Evolutionary conservation across 2,113 vertebrate genomes (phyloP), one percentile per base, ranked within the genome.

Genomic region (Colinus virginianus): DNA sequence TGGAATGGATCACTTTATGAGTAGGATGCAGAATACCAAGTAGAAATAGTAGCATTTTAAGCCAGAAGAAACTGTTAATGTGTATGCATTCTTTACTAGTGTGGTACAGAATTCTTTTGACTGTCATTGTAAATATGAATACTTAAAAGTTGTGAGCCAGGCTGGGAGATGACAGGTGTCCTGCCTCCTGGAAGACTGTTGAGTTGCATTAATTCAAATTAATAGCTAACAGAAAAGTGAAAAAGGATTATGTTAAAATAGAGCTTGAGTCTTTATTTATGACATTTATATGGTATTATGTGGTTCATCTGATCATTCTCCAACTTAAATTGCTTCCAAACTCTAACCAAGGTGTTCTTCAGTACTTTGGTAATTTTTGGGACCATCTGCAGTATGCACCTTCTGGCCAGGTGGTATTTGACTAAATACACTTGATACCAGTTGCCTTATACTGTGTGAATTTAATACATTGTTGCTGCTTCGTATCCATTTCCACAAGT

Each of bases 401-500:
- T 82, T 72, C 85, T 76, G 55, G 49, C 61, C 63, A 56, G 1
- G 0, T 70, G 63, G 25, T 45, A 36, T 34, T 15, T 7, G 2
- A 11, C 64, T 79, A 38, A 90, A 55, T 77, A 40, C 34, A 6
- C 40, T 85, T 62, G 49, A 43, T 77, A 56, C 46, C 2, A 4
- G 26, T 92, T 85, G 90, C 88, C 78, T 88, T 87, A 55, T 87
- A 93, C 91, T 85, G 55, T 87, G 1, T 76, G 51, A 89, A 74
- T 79, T 95, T 32, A 59, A 46, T n/a, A 21, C n/a, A 2, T 32
- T 56, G 43, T 63, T 89, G 66, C 36, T 48, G 67, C 70, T 85
- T 58, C 51, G 53, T 87, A 76, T 38, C 21, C 11, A 1, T 78
- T 94, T 84, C 78, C 84, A 77, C 42, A 48, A 84, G 22, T 59